Evolutionary conservation across 2,797 vertebrate genomes (phyloP).

Genomic region (Aulostomus chinensis): DNA sequence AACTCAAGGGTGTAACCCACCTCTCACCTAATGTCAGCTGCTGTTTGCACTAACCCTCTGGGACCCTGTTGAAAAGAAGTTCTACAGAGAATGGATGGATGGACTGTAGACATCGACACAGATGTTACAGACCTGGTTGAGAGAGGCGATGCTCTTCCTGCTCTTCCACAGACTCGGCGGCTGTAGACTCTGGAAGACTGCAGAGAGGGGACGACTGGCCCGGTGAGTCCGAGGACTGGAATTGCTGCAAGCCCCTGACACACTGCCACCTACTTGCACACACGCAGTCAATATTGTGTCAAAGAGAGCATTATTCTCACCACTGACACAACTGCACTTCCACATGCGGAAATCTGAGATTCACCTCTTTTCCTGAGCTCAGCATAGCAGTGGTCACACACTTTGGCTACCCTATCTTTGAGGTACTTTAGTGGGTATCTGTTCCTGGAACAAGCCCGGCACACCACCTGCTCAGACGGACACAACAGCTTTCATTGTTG

Average conservation of each 20-base stretch:
- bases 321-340: no score
- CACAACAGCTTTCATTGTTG: no score
- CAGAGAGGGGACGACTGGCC: slow-evolving; percentile 88
- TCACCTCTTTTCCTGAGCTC: slow-evolving; percentile 92
- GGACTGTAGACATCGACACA: no score
- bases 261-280: slow-evolving; percentile 75
- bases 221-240: slow-evolving; percentile 85
- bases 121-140: slow-evolving; percentile 80
- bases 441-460: slow-evolving; percentile 93
- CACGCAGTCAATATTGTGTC: neutral
- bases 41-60: no score
- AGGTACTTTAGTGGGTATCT: slow-evolving; percentile 97
- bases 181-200: slow-evolving; percentile 94
- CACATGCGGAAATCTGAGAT: neutral
- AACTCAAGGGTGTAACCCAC: no score
- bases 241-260: slow-evolving; percentile 78
- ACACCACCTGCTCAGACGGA: slow-evolving; percentile 88
- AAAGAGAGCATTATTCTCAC: neutral
- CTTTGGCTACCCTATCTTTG: slow-evolving; percentile 93
- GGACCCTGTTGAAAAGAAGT: no score
- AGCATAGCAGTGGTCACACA: slow-evolving; percentile 91
- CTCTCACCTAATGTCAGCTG: no score
- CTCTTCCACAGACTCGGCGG: slow-evolving; percentile 90
- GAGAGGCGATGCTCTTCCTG: slow-evolving; percentile 87
- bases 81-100: no score